A percentile compares a stretch with the other conserved stretches of the same genome.
Conservation (phyloP, 2,113 vertebrate species). For the Vulpes lagopus region DNA sequence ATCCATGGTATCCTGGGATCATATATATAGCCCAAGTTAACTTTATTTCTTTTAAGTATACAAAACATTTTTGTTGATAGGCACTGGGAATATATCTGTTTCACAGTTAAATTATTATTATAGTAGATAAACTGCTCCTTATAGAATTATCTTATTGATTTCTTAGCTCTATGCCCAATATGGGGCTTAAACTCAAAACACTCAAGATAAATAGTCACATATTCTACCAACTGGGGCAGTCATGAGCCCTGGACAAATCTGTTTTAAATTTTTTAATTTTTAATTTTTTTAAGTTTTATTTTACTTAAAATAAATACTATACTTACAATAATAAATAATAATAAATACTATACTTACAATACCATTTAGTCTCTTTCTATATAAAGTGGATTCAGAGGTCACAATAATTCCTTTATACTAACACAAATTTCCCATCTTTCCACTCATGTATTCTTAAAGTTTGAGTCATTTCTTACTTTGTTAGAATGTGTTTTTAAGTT, state of each 20-base stretch:
- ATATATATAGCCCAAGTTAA: neutral
- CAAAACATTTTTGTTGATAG: neutral
- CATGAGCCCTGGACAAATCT: neutral
- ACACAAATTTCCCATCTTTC: slow-evolving; percentile 7
- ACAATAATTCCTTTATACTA: slow-evolving; percentile 11
- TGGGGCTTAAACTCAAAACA: neutral
- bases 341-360: neutral
- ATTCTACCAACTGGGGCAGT: neutral
- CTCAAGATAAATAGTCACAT: neutral
- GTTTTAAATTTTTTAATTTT: neutral
- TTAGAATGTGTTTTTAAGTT: neutral
- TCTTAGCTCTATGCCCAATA: neutral
- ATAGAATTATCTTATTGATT: neutral
- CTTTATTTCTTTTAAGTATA: slow-evolving; percentile 7
- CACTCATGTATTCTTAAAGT: neutral
- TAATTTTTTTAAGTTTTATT: neutral
- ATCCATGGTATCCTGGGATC: neutral
- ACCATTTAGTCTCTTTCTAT: neutral
- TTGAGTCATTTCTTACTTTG: slow-evolving; percentile 29
- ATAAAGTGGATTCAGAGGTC: neutral
- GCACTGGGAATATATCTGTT: neutral
- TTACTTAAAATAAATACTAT: neutral
- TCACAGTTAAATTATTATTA: neutral
- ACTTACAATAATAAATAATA: neutral
- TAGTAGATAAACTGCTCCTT: neutral